Percentiles rank a stretch among this genome's conserved stretches.
Conservation (phyloP, 2,797 vertebrate species). For the Pyrocephalus nanus region DNA sequence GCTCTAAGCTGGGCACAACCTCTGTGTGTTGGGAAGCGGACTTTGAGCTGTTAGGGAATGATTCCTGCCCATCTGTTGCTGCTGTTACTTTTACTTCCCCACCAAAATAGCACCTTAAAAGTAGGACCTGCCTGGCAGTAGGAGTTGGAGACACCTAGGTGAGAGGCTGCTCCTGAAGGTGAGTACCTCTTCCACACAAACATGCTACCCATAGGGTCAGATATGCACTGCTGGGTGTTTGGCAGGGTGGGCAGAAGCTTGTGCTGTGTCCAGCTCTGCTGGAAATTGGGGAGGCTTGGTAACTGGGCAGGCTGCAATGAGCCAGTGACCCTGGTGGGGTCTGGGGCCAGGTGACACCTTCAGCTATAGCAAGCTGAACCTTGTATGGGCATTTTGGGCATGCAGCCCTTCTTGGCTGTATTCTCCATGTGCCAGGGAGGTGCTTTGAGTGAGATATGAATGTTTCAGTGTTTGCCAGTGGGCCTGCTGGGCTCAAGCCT, state of each 20-base stretch:
- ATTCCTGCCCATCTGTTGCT: neutral
- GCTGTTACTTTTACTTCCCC: neutral
- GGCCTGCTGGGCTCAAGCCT: neutral
- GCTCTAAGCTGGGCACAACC: accelerated
- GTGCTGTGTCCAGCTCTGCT: neutral
- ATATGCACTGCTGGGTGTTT: accelerated
- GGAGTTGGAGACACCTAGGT: neutral
- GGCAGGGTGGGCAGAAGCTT: neutral
- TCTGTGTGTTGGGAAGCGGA: neutral
- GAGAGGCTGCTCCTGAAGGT: neutral
- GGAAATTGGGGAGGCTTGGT: accelerated
- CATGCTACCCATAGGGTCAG: accelerated
- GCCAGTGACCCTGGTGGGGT: neutral
- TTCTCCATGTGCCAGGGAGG: neutral
- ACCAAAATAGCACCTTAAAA: neutral
- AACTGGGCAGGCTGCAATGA: neutral
- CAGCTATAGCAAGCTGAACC: neutral
- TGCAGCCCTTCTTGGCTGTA: neutral
- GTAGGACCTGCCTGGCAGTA: neutral
- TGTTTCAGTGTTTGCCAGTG: neutral
- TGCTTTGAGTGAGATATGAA: neutral
- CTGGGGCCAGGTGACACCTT: neutral
- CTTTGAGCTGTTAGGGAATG: neutral
- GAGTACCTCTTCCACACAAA: neutral
- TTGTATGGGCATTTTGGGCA: neutral